Evolutionary conservation across 2,888 invertebrate species (phyloP).

Genomic region (Calephelis perditalis): DNA sequence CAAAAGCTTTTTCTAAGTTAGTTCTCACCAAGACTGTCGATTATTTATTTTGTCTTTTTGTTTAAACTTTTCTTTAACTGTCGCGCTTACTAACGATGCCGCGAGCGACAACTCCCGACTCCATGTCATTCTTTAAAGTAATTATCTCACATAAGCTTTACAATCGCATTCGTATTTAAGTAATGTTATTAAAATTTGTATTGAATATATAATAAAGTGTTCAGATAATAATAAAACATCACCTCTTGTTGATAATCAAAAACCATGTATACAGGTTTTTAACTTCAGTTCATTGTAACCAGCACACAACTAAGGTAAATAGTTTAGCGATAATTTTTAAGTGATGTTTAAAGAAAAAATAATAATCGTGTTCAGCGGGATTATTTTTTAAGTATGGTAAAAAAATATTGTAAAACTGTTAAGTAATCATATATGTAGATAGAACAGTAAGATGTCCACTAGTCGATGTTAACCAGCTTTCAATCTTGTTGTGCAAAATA

Average conservation of each 20-base stretch:
- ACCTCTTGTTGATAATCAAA: conserved; percentile 51
- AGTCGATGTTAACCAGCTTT: conserved; percentile 71
- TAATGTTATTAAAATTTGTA: conserved; percentile 51
- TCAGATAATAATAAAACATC: conserved; percentile 62
- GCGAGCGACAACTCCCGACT: conserved; percentile 51
- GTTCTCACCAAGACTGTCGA: conserved; percentile 75
- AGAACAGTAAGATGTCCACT: conserved; percentile 71
- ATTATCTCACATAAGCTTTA: conserved; percentile 54
- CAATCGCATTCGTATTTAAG: conserved; percentile 56
- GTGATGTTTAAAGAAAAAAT: conserved; percentile 60
- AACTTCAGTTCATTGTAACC: conserved; percentile 52
- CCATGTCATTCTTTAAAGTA: conserved; percentile 52
- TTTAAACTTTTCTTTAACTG: conserved; percentile 52
- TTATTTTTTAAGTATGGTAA: conserved; percentile 71
- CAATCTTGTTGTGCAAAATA: conserved; percentile 66
- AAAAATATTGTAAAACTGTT: conserved; percentile 68
- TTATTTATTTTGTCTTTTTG: conserved; percentile 66
- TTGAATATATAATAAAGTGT: conserved; percentile 69
- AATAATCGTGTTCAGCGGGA: conserved; percentile 73
- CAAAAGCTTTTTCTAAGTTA: conserved; percentile 95
- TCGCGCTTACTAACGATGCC: conserved; percentile 47
- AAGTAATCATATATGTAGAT: conserved; percentile 72
- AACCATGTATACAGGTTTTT: conserved; percentile 41
- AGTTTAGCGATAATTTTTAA: conserved; percentile 70
- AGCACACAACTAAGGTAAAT: conserved; percentile 70